Conservation (phyloP, 2,113 vertebrate genomes). For the Crotalus helleri region DNA sequence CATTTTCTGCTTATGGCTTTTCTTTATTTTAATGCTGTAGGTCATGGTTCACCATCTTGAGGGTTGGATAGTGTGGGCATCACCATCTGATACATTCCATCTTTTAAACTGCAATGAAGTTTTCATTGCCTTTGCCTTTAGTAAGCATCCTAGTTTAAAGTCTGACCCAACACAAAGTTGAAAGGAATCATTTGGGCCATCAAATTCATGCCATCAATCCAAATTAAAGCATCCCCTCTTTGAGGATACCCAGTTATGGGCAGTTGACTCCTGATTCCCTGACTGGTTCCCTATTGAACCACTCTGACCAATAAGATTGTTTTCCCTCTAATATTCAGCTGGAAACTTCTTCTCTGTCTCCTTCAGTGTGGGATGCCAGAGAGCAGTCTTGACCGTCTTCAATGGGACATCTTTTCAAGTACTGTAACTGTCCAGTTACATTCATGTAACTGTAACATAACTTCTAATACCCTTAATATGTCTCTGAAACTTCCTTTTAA, state of each 20-base stretch:
- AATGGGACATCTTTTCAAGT: neutral
- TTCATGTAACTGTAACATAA: neutral
- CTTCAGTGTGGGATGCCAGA: neutral
- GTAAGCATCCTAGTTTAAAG: too few species aligned
- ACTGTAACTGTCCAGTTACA: neutral
- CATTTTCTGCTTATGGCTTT: neutral
- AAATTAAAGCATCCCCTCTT: neutral
- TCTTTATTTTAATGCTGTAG: neutral
- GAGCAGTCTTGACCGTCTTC: neutral
- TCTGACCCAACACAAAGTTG: neutral
- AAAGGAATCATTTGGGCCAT: neutral
- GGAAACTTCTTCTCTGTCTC: neutral
- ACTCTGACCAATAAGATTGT: neutral
- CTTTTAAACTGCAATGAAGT: too few species aligned
- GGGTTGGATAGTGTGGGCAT: too few species aligned
- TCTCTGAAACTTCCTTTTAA: neutral
- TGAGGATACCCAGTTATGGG: neutral
- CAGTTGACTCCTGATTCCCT: neutral
- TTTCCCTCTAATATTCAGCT: neutral
- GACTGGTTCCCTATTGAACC: neutral
- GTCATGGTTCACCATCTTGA: too few species aligned
- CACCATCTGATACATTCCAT: too few species aligned
- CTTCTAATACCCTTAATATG: neutral
- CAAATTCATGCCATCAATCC: neutral
- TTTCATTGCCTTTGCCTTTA: too few species aligned